Evolutionary conservation across 2,888 invertebrate species (phyloP), one percentile per base, ranked within the genome.

Genomic region (Cistogaster globosa): DNA sequence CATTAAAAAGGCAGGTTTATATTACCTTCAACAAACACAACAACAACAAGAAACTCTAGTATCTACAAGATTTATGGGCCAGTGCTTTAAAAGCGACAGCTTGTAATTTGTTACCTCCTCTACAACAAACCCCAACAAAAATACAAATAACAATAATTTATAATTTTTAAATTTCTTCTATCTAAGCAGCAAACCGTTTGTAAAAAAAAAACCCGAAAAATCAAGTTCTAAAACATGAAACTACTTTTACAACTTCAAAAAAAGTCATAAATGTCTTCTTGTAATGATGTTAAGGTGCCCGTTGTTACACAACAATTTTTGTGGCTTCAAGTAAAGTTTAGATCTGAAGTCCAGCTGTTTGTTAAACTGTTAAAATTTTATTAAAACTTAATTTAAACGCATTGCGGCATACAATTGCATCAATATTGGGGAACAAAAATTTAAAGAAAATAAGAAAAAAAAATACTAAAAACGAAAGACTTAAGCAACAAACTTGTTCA

Each of bases 401-500:
- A 83, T 68, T 78, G 60, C 62, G 38, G 68, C 53, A 74, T 72
- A 48, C 83, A 67, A 72, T 63, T 75, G 67, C 55, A 36, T 53
- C 69, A 75, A 81, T 82, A 55, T 26, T 11, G 7, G 3, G 12
- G 45, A 20, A 62, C 1, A 5, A 51, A 71, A 60, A 42, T 38
- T n/a, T 20, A 12, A 9, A 48, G 1, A 55, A 53, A 53, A 32
- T 12, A 67, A n/a, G 53, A 67, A 7, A 8, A 53, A 75, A 74
- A 12, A 16, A 60, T n/a, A 42, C 7, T 36, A 11, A 51, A 83
- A 84, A 78, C 83, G 57, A 86, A 87, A 87, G 86, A 87, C 84
- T 86, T 85, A 69, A 86, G 86, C 84, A 87, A 87, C 72, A 82
- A 85, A 87, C 87, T 63, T 81, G 82, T 77, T 67, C 62, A 77